Conservation (phyloP, 2,113 vertebrate species). For the Austrofundulus limnaeus region DNA sequence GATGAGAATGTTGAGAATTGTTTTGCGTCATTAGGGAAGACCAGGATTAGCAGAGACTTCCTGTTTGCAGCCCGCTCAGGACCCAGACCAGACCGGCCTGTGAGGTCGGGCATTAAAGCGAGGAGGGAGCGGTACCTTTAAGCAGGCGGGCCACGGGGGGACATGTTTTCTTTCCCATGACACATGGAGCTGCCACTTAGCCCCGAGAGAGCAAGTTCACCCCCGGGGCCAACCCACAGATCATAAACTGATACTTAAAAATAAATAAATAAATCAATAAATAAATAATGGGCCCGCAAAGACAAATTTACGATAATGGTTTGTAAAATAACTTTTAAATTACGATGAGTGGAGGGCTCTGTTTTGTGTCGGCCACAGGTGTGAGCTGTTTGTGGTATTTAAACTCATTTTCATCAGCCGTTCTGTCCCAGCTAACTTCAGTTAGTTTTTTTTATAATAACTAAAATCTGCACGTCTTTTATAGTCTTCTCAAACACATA, state of each 20-base stretch:
- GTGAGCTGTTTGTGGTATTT: slow-evolving; percentile 58
- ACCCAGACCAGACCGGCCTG: slow-evolving; percentile 48
- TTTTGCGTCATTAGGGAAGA: slow-evolving; percentile 63
- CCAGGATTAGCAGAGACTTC: slow-evolving; percentile 68
- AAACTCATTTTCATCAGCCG: slow-evolving; percentile 49
- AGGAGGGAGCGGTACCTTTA: slow-evolving; percentile 49
- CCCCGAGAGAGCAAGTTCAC: slow-evolving; percentile 31
- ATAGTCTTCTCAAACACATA: slow-evolving; percentile 3
- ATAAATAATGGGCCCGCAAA: slow-evolving; percentile 40
- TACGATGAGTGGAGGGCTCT: slow-evolving; percentile 55
- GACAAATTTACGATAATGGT: slow-evolving; percentile 65
- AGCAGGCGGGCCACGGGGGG: slow-evolving; percentile 50
- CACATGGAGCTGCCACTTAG: slow-evolving; percentile 73
- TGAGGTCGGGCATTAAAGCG: slow-evolving; percentile 67
- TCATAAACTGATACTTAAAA: slow-evolving; percentile 72
- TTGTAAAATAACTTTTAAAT: slow-evolving; percentile 73
- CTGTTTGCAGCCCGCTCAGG: slow-evolving; percentile 62
- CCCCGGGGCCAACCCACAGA: slow-evolving; percentile 32
- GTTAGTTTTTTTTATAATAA: slow-evolving; percentile 2
- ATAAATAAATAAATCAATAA: too few relatives aligned
- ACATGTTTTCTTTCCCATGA: slow-evolving; percentile 71
- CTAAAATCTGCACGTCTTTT: neutral
- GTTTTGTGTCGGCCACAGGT: slow-evolving; percentile 64
- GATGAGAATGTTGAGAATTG: slow-evolving; percentile 60
- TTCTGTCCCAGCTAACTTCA: slow-evolving; percentile 12